Evolutionary conservation across 2,888 invertebrate genomes (phyloP), one percentile per base, ranked within the genome.

Genomic region (Cremastobaeus sp.): DNA sequence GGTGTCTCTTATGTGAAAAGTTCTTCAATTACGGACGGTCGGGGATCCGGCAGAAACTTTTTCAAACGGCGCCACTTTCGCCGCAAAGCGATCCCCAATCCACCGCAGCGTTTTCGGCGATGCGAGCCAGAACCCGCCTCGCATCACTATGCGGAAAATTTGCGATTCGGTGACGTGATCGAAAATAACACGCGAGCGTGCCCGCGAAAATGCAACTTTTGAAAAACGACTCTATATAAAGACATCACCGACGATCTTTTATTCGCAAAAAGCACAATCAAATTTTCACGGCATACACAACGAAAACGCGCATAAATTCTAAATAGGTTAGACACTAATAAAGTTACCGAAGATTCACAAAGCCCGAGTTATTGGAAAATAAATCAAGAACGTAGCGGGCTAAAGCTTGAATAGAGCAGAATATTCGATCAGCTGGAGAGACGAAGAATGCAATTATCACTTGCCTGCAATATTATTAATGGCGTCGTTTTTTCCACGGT

Each of bases 381-480:
- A 50, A 66, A 57, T 66, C 55, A 48, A 65, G 57, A 66, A 50
- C 57, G 35, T 50, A 41, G 35, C 45, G 18, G 59, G 45, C 68
- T 39, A 25, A 66, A 34, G 28, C 45, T 52, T 18, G 43, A 59
- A 35, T 25, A 20, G 25, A 43, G 28, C 41, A 50, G 59, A 41
- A 66, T 57, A 66, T 66, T 66, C 50, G 52, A 68, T 68, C 48
- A 52, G 52, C 50, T 59, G 30, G 15, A 28, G 43, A 8, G 43
- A 45, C 43, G 43, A 14, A 15, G 37, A 59, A 68, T 59, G 50
- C 43, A 68, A 68, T 68, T 68, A 68, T 52, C 68, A 52, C 66
- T 66, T 57, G 34, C 50, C 9, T 45, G 9, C 20, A 8, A 14
- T 9, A 52, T 45, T 59, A 52, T 50, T 50, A 43, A 43, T 43